Conservation (phyloP, 2,113 vertebrate species). For the Oreamnos americanus region DNA sequence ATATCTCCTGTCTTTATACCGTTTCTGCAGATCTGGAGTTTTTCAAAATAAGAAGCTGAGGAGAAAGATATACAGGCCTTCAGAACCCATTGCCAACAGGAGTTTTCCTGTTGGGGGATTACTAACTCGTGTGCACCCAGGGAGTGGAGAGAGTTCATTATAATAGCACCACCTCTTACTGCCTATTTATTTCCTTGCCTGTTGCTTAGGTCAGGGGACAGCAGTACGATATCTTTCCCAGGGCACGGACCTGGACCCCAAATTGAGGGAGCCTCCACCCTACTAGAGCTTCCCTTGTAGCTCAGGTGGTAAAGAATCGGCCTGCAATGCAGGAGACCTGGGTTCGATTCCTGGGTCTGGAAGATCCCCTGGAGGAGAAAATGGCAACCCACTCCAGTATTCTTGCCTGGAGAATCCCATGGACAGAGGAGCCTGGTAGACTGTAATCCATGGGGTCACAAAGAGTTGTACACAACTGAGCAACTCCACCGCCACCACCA, state of each 20-base stretch:
- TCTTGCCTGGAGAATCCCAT: not conserved
- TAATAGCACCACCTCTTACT: not conserved
- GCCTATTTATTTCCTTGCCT: not conserved
- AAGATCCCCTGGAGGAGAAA: not conserved
- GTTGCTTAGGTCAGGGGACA: not conserved
- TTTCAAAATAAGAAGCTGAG: not conserved
- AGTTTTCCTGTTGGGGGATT: not conserved
- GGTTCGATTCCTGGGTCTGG: not conserved
- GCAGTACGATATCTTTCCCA: too few relatives aligned
- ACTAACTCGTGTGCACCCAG: not conserved
- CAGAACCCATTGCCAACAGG: not conserved
- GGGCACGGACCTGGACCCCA: not conserved
- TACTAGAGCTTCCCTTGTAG: not conserved
- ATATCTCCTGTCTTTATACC: not conserved
- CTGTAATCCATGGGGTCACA: not conserved
- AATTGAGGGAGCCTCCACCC: too few relatives aligned
- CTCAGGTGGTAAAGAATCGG: not conserved
- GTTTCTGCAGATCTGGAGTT: not conserved
- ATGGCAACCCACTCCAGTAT: not conserved
- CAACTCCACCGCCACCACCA: not conserved
- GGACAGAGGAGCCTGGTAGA: not conserved
- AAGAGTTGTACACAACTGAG: not conserved
- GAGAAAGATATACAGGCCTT: not conserved
- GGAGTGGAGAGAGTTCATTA: not conserved
- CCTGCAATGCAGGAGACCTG: not conserved